Evolutionary conservation across 2,113 vertebrate genomes (phyloP).

Genomic region (Semnopithecus entellus): DNA sequence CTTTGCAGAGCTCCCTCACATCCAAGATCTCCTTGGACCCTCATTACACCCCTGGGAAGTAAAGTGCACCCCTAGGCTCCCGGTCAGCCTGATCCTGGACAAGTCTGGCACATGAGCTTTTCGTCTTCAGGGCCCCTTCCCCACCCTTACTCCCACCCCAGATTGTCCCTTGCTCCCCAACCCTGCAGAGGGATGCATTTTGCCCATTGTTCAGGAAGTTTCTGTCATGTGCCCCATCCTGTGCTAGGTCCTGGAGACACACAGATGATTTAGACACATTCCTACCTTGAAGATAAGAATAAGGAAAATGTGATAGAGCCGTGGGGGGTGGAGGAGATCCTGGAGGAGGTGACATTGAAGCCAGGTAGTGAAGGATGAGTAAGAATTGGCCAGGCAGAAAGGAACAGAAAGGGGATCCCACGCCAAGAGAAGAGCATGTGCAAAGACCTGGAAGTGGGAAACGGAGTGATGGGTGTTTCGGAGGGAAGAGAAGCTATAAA

Average conservation of each 20-base stretch:
- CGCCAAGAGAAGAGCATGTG: not conserved
- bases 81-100: not conserved
- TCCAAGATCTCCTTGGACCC: not conserved
- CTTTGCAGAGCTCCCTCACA: not conserved
- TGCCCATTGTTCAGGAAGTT: not conserved
- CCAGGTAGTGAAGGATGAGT: not conserved
- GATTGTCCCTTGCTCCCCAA: not conserved
- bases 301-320: not conserved
- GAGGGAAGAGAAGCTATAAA: not conserved
- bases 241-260: not conserved
- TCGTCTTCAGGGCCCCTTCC: not conserved
- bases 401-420: not conserved
- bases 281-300: not conserved
- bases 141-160: not conserved
- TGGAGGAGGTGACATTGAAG: slow-evolving; percentile 13
- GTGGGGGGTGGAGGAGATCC: not conserved
- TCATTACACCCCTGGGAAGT: too few relatives aligned
- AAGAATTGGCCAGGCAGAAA: not conserved
- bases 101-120: not conserved
- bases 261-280: not conserved
- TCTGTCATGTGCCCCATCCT: not conserved
- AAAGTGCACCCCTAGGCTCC: too few relatives aligned
- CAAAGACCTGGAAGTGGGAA: not conserved
- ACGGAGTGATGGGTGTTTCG: not conserved
- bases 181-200: not conserved